phyloP scores from a whole-genome alignment of 2,888 invertebrate genomes.

The Matsumyia berberina region DNA sequence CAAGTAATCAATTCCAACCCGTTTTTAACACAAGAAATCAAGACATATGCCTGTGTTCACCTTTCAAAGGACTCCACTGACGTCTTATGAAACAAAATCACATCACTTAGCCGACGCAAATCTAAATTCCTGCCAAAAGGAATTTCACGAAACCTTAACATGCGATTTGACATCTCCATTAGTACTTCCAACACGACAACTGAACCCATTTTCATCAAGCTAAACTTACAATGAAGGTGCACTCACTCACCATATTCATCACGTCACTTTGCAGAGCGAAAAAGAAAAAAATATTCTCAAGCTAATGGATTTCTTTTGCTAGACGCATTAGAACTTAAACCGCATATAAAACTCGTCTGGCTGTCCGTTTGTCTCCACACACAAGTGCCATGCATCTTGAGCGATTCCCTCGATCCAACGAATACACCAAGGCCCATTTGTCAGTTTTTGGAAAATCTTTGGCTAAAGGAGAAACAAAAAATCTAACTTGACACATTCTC shows the following conservation, averaged over 20 bases:
- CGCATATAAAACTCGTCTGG: constrained; percentile 35
- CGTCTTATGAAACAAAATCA: background rate
- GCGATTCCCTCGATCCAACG: constrained; percentile 18
- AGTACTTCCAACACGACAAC: constrained; percentile 41
- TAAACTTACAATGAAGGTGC: constrained; percentile 3
- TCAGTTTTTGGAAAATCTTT: constrained; percentile 65
- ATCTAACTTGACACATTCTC: constrained; percentile 70
- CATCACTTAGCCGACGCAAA: background rate
- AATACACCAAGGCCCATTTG: constrained; percentile 68
- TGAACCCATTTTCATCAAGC: constrained; percentile 33
- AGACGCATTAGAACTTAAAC: constrained; percentile 22
- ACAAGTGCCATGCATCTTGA: constrained; percentile 32
- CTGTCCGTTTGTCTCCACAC: constrained; percentile 37
- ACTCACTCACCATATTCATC: constrained; percentile 29
- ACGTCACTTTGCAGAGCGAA: constrained; percentile 3
- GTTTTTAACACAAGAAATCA: too few relatives aligned
- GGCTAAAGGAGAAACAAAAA: constrained; percentile 60
- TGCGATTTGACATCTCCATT: constrained; percentile 65
- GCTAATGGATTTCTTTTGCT: constrained; percentile 71
- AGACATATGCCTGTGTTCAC: too few relatives aligned
- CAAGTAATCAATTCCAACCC: too few relatives aligned
- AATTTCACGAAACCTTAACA: constrained; percentile 20
- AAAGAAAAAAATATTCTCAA: constrained; percentile 49
- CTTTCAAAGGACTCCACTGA: too few relatives aligned
- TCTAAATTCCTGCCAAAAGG: background rate